Evolutionary conservation across 64 coral and sea anemone species (phyloP).

Genomic region (Montipora foliosa): DNA sequence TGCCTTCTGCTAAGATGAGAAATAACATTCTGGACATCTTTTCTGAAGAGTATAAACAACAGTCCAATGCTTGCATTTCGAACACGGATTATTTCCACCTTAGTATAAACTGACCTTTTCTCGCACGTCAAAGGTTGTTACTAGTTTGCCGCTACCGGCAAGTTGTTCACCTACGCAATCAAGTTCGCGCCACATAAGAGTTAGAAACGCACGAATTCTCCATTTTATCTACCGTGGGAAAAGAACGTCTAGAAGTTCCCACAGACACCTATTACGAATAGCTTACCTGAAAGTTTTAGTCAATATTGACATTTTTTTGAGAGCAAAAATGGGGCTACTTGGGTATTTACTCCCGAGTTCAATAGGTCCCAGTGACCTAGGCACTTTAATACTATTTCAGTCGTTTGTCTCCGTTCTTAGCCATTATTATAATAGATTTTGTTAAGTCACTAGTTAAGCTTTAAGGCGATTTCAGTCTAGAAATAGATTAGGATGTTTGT

Average conservation of each 20-base stretch:
- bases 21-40: neutral
- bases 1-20: neutral
- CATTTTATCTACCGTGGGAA: conserved; percentile 35
- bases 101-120: conserved; percentile 42
- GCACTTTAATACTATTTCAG: conserved; percentile 20
- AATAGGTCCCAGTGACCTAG: neutral
- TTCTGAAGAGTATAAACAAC: conserved; percentile 12
- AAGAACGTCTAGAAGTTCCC: conserved; percentile 32
- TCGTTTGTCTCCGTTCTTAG: conserved; percentile 22
- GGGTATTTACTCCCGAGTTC: conserved; percentile 9
- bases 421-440: conserved; percentile 52
- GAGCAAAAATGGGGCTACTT: conserved; percentile 37
- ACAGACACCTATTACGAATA: conserved; percentile 11
- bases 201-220: neutral
- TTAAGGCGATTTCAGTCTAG: conserved; percentile 55
- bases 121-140: neutral
- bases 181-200: neutral
- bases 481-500: conserved; percentile 65
- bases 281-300: conserved; percentile 17
- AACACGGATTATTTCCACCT: neutral
- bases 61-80: neutral
- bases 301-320: conserved; percentile 43
- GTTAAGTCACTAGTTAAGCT: conserved; percentile 22
- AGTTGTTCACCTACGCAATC: neutral
- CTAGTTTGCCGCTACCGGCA: neutral